Conservation (phyloP, 2,113 vertebrate genomes). For the Chaetodon auriga region DNA sequence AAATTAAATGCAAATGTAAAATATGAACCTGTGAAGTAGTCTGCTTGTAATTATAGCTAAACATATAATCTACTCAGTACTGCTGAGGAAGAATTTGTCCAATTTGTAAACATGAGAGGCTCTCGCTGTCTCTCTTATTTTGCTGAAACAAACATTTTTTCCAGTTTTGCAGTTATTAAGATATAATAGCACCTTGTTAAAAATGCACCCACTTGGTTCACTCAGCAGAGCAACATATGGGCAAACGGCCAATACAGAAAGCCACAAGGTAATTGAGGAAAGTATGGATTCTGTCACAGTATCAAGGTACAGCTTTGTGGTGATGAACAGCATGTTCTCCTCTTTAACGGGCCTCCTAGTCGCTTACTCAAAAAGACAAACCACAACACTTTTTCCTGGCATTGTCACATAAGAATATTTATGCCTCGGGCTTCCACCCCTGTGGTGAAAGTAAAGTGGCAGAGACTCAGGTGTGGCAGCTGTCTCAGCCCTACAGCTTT, state of each 20-base stretch:
- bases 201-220: not conserved
- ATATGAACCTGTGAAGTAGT: not conserved
- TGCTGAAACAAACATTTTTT: constrained; percentile 27
- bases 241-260: not conserved
- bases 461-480: constrained; percentile 47
- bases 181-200: constrained; percentile 45
- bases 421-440: constrained; percentile 19
- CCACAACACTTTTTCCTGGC: constrained; percentile 7
- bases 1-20: not conserved
- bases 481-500: constrained; percentile 22
- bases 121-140: not conserved
- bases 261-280: not conserved
- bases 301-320: constrained; percentile 3
- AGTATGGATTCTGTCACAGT: not conserved
- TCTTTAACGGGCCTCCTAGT: not conserved
- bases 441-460: constrained; percentile 32
- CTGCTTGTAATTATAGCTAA: too few relatives aligned
- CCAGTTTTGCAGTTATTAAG: constrained; percentile 55
- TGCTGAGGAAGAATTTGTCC: not conserved
- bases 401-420: constrained; percentile 27
- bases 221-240: not conserved
- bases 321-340: constrained; percentile 2
- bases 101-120: not conserved
- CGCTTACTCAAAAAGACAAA: constrained; percentile 30
- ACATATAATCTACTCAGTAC: not conserved